Conservation (phyloP, 2,113 vertebrate genomes). For the Pollimyrus isidori region DNA sequence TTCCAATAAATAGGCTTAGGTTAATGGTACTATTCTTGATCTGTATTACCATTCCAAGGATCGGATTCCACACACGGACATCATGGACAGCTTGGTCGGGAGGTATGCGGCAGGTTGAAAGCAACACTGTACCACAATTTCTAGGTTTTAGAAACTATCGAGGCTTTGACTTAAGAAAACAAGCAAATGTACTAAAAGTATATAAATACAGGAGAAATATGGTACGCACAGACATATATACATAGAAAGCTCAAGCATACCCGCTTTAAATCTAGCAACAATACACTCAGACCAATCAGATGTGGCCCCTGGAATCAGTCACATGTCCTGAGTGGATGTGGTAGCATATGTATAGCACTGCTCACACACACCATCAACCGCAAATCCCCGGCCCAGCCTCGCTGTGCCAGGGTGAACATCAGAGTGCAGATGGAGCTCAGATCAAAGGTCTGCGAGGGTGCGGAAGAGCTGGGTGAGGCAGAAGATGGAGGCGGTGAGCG, state of each 20-base stretch:
- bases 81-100: background rate
- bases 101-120: conserved; percentile 1
- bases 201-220: background rate
- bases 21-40: background rate
- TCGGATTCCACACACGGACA: background rate
- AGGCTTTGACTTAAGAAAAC: background rate
- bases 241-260: background rate
- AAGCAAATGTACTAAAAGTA: background rate
- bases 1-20: background rate
- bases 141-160: background rate
- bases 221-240: conserved; percentile 2
- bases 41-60: background rate
- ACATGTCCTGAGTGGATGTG: background rate
- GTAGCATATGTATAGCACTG: background rate
- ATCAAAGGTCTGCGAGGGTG: conserved; percentile 67
- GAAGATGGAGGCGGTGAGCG: conserved; percentile 79
- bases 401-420: background rate
- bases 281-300: background rate
- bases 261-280: background rate
- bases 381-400: background rate
- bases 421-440: background rate
- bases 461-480: conserved; percentile 86
- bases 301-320: background rate
- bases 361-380: background rate
- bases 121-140: background rate